A percentile compares a stretch with the other conserved stretches of the same genome.
Evolutionary conservation across 2,797 vertebrate species (phyloP).

Genomic region (Gymnopithys bicolor): DNA sequence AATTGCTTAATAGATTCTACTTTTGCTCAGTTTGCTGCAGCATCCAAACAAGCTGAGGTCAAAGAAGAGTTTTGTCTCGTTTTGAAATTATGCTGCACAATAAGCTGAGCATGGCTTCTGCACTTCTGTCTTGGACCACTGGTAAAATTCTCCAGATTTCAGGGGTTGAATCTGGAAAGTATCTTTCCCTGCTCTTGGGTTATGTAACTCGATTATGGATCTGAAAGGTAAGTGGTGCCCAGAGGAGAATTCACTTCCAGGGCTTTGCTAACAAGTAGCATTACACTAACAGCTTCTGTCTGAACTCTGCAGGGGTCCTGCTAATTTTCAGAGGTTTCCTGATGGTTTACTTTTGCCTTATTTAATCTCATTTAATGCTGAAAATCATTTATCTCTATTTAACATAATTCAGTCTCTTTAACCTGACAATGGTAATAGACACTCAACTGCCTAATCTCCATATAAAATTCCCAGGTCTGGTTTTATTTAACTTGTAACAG

Average conservation of each 20-base stretch:
- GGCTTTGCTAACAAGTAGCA: background rate
- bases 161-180: background rate
- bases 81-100: background rate
- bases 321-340: background rate
- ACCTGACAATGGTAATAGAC: background rate
- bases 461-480: background rate
- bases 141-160: background rate
- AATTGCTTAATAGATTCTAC: background rate
- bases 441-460: background rate
- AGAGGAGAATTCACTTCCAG: background rate
- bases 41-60: background rate
- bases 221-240: background rate
- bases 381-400: background rate
- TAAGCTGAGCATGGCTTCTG: background rate
- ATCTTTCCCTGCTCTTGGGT: background rate
- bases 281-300: background rate
- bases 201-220: background rate
- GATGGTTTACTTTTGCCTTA: background rate
- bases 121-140: background rate
- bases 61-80: background rate
- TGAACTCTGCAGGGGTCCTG: background rate
- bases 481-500: background rate
- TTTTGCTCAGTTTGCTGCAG: background rate
- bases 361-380: background rate
- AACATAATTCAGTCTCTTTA: background rate